Conservation (phyloP, 2,888 invertebrate species). For the Rotaria sp. region DNA sequence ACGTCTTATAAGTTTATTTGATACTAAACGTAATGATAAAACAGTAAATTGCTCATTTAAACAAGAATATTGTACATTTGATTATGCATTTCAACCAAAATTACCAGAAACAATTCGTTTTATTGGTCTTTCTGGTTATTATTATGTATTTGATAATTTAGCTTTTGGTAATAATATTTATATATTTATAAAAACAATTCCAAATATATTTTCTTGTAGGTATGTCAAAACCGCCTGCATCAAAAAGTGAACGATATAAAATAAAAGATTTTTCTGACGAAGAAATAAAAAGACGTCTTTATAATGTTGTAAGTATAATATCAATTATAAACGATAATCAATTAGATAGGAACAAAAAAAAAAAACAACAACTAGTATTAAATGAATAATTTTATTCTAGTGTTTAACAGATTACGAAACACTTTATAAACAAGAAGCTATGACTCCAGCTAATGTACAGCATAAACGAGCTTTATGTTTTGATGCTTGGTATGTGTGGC, state of each 20-base stretch:
- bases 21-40: not conserved
- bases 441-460: not conserved
- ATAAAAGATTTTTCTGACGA: not conserved
- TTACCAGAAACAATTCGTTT: not conserved
- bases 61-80: slow-evolving; percentile 2
- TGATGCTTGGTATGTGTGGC: slow-evolving; percentile 11
- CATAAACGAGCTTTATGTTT: slow-evolving; percentile 9
- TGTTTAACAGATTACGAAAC: not conserved
- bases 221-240: not conserved
- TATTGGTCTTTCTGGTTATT: slow-evolving; percentile 24
- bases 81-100: not conserved
- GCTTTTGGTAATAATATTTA: not conserved
- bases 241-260: not conserved
- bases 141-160: slow-evolving; percentile 24
- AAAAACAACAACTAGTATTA: not conserved
- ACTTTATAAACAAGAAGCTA: not conserved
- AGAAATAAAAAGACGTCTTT: not conserved
- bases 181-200: too few relatives aligned
- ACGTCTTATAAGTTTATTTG: not conserved
- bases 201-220: not conserved
- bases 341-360: too few relatives aligned
- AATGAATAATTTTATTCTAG: not conserved
- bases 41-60: not conserved
- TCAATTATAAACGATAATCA: not conserved
- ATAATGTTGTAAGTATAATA: not conserved